A percentile compares a stretch with the other conserved stretches of the same genome.
Conservation (phyloP, 2,113 vertebrate genomes). For the Pycnonotus jocosus region DNA sequence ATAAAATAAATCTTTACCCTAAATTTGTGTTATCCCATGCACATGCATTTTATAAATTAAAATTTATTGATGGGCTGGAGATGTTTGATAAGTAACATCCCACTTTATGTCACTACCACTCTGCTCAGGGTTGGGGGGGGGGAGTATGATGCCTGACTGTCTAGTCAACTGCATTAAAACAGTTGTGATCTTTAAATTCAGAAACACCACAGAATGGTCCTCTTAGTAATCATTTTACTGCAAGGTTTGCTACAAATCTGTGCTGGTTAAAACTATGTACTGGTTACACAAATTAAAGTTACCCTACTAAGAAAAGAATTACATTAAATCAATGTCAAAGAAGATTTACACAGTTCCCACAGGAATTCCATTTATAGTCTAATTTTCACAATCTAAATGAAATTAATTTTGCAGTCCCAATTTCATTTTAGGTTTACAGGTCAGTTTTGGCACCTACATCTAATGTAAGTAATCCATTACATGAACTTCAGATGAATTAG, state of each 20-base stretch:
- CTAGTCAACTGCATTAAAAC: neutral
- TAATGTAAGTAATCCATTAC: constrained; percentile 25
- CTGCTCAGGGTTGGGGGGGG: neutral
- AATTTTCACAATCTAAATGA: constrained; percentile 13
- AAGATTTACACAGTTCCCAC: neutral
- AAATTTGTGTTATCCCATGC: neutral
- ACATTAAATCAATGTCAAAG: constrained; percentile 30
- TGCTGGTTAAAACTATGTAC: neutral
- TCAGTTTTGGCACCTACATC: constrained; percentile 14
- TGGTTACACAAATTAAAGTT: constrained; percentile 13
- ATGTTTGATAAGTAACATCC: neutral
- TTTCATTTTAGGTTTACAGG: constrained; percentile 49
- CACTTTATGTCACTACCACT: neutral
- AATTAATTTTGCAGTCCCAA: constrained; percentile 30
- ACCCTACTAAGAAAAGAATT: constrained; percentile 9
- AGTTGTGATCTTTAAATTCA: neutral
- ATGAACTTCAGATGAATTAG: neutral
- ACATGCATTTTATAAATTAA: neutral
- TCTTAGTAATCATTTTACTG: neutral
- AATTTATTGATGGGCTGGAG: neutral
- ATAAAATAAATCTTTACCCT: neutral
- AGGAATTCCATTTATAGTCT: constrained; percentile 28
- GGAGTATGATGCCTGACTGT: neutral
- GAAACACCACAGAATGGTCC: neutral
- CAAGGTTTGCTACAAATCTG: neutral